A percentile compares a stretch with the other conserved stretches of the same genome.
These are phyloP conservation scores for Bovichtus variegatus DNA, from an alignment of 2,797 vertebrate species.

Conservation along the genomic window DNA sequence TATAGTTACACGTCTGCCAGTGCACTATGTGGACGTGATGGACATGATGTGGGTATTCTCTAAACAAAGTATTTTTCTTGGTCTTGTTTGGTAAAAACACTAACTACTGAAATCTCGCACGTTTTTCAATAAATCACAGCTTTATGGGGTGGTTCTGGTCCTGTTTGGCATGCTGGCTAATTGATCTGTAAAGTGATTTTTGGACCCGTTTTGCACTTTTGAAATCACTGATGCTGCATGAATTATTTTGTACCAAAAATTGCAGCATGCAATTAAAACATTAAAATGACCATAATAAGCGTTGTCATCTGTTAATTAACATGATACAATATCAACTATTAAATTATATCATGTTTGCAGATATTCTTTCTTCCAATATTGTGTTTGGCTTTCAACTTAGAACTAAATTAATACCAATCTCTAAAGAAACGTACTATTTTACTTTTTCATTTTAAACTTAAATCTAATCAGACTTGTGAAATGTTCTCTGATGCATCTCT, in stretches of 20 bases:
- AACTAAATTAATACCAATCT: not conserved
- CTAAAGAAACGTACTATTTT: not conserved
- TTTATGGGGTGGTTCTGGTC: conserved; percentile 69
- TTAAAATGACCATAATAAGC: conserved; percentile 53
- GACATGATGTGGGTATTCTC: conserved; percentile 56
- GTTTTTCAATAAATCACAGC: conserved; percentile 69
- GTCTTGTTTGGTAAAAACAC: conserved; percentile 54
- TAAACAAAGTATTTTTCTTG: conserved; percentile 63
- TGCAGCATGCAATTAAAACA: conserved; percentile 80
- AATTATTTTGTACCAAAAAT: conserved; percentile 81
- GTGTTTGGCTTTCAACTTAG: not conserved
- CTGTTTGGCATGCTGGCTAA: conserved; percentile 80
- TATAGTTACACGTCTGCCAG: conserved; percentile 55
- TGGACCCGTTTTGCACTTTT: conserved; percentile 84
- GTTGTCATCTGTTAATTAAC: conserved; percentile 54
- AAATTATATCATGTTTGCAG: not conserved
- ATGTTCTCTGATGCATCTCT: conserved; percentile 5
- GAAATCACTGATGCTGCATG: conserved; percentile 84
- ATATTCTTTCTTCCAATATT: not conserved
- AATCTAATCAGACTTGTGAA: conserved; percentile 4
- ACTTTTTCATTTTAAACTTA: not conserved
- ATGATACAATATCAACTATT: not conserved
- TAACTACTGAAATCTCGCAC: conserved; percentile 67
- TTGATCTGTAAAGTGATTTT: conserved; percentile 75
- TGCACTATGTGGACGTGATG: conserved; percentile 66